These are phyloP conservation scores for Nothobranchius kuhntae DNA, from an alignment of 2,113 vertebrate genomes.

Conservation along the genomic window DNA sequence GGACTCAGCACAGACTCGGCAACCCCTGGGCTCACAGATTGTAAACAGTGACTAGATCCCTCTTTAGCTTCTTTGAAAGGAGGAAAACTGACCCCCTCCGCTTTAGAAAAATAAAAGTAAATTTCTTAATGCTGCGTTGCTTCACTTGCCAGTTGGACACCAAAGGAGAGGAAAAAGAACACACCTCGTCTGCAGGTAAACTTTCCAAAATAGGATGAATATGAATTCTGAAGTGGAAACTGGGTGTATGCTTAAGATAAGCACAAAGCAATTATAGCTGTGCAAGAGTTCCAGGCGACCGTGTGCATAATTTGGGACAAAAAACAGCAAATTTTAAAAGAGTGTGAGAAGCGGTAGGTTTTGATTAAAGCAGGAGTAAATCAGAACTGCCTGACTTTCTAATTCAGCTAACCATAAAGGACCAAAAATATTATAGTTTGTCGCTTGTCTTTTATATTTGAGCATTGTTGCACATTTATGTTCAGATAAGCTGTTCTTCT, in stretches of 20 bases:
- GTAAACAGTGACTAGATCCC: too few relatives aligned
- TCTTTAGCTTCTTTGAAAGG: too few relatives aligned
- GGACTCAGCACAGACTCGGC: too few relatives aligned
- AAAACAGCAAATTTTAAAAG: slow-evolving; percentile 3
- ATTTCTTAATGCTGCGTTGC: background rate
- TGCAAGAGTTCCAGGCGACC: background rate
- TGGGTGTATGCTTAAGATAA: slow-evolving; percentile 4
- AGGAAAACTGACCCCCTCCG: too few relatives aligned
- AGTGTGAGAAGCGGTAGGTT: background rate
- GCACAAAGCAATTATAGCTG: slow-evolving; percentile 4
- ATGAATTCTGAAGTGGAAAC: slow-evolving; percentile 1
- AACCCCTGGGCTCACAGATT: too few relatives aligned
- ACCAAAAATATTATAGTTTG: background rate
- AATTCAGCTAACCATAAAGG: background rate
- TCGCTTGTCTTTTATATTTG: background rate
- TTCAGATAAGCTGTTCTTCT: slow-evolving; percentile 5
- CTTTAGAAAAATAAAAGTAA: too few relatives aligned
- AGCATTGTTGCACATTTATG: too few relatives aligned
- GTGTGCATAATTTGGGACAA: background rate
- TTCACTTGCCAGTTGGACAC: slow-evolving; percentile 1
- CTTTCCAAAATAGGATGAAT: background rate
- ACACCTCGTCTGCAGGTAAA: slow-evolving; percentile 9
- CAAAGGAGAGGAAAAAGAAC: background rate
- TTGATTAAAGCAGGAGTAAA: slow-evolving; percentile 1
- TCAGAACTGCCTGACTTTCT: slow-evolving; percentile 5